phyloP scores from a whole-genome alignment of 35 echinoderm and acorn worm species.

The Amphiura filiformis region DNA sequence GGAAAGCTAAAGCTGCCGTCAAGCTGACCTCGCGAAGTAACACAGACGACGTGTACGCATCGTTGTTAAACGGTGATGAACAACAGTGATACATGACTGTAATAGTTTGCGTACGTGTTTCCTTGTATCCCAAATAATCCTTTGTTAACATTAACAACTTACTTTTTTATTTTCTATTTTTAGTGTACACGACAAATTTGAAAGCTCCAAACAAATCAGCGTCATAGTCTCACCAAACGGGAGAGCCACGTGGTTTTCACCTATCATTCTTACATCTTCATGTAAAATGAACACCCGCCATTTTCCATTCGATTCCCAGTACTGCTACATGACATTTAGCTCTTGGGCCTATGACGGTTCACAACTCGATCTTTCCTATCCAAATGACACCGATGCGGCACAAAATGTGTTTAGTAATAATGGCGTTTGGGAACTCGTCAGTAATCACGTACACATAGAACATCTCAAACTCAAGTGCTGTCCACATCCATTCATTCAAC shows the following conservation, averaged over 20 bases:
- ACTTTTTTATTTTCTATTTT: slow-evolving; percentile 1
- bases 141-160: no score
- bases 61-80: no score
- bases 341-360: slow-evolving; percentile 40
- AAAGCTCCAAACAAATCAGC: background rate
- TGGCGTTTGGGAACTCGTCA: slow-evolving; percentile 54
- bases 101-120: no score
- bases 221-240: slow-evolving; percentile 25
- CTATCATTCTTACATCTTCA: slow-evolving; percentile 10
- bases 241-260: slow-evolving; percentile 38
- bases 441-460: background rate
- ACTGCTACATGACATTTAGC: slow-evolving; percentile 49
- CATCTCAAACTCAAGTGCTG: slow-evolving; percentile 33
- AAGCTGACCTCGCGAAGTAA: no score
- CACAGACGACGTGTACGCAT: no score
- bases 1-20: no score
- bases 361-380: slow-evolving; percentile 4
- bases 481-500: slow-evolving; percentile 27
- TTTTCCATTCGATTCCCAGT: slow-evolving; percentile 68
- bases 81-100: no score
- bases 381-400: slow-evolving; percentile 15
- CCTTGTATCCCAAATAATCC: no score
- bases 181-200: slow-evolving; percentile 29
- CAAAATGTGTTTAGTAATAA: slow-evolving; percentile 57
- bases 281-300: slow-evolving; percentile 33